Evolutionary conservation across 2,888 invertebrate species (phyloP).

Genomic region (Macaria liturata): DNA sequence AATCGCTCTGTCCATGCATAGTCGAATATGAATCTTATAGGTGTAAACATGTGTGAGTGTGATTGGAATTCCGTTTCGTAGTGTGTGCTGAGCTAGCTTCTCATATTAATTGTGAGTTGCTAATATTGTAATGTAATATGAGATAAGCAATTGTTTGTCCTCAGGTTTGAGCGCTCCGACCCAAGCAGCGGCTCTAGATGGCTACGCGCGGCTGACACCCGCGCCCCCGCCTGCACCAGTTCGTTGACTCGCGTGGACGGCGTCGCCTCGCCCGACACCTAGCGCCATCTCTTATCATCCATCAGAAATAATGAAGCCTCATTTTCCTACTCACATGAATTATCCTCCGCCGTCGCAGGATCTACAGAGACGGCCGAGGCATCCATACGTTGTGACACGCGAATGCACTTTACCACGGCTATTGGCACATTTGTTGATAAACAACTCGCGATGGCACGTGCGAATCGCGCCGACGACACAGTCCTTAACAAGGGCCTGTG

Average conservation of each 20-base stretch:
- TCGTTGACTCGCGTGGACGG: slow-evolving; percentile 62
- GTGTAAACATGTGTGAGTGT: no score
- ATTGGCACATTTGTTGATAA: slow-evolving; percentile 61
- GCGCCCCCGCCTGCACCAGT: slow-evolving; percentile 52
- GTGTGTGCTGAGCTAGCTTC: no score
- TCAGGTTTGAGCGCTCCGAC: no score
- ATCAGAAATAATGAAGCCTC: slow-evolving; percentile 45
- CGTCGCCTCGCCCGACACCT: slow-evolving; percentile 45
- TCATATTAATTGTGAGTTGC: no score
- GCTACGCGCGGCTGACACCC: slow-evolving; percentile 41
- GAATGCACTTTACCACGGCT: slow-evolving; percentile 40
- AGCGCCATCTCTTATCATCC: slow-evolving; percentile 71
- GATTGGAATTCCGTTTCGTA: no score
- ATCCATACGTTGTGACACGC: slow-evolving; percentile 51
- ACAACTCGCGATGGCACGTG: slow-evolving; percentile 46
- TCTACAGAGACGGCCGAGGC: slow-evolving; percentile 47
- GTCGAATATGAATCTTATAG: no score
- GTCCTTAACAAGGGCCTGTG: slow-evolving; percentile 70
- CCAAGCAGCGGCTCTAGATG: slow-evolving; percentile 41
- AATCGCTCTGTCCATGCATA: no score
- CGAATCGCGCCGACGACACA: slow-evolving; percentile 57
- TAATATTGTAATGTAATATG: no score
- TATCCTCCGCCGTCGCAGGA: slow-evolving; percentile 45
- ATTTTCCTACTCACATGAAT: slow-evolving; percentile 67
- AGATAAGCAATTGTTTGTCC: no score